Percentiles rank a stretch among this genome's conserved stretches.
Conservation (phyloP, 2,888 invertebrate genomes). For the Crematogaster levior region DNA sequence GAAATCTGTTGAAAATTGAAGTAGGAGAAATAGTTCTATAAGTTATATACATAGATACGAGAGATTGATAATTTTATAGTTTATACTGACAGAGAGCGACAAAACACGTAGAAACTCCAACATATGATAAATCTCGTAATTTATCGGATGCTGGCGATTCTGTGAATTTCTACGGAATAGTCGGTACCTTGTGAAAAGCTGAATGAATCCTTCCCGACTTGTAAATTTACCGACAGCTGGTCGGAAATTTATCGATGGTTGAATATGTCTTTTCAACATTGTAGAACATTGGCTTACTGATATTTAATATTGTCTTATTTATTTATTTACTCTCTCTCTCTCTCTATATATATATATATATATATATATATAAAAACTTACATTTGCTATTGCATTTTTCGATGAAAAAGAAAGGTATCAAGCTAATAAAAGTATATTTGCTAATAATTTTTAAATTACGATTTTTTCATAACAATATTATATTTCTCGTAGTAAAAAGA, state of each 20-base stretch:
- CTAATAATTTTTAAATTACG: neutral
- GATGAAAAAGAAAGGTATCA: neutral
- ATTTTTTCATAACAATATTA: neutral
- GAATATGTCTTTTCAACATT: neutral
- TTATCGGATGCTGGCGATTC: conserved; percentile 29
- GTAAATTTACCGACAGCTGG: conserved; percentile 64
- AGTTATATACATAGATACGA: neutral
- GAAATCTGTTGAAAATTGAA: neutral
- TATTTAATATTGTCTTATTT: conserved; percentile 19
- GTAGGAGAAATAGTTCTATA: neutral
- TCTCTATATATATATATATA: too few species aligned
- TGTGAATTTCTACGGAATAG: neutral
- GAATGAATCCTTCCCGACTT: conserved; percentile 47
- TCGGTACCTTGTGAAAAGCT: conserved; percentile 31
- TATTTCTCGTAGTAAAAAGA: neutral
- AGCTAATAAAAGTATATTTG: neutral
- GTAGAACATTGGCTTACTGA: neutral
- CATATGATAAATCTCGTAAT: conserved; percentile 15
- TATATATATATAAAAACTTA: neutral
- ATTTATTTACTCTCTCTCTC: too few species aligned
- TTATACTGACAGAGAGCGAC: neutral
- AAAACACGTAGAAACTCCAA: neutral
- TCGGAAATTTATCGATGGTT: conserved; percentile 36
- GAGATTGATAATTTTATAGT: neutral
- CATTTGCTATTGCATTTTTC: neutral